Percentiles rank a stretch among this genome's conserved stretches.
Evolutionary conservation across 2,113 vertebrate species (phyloP).

Genomic region (Lichenostomus cassidix): DNA sequence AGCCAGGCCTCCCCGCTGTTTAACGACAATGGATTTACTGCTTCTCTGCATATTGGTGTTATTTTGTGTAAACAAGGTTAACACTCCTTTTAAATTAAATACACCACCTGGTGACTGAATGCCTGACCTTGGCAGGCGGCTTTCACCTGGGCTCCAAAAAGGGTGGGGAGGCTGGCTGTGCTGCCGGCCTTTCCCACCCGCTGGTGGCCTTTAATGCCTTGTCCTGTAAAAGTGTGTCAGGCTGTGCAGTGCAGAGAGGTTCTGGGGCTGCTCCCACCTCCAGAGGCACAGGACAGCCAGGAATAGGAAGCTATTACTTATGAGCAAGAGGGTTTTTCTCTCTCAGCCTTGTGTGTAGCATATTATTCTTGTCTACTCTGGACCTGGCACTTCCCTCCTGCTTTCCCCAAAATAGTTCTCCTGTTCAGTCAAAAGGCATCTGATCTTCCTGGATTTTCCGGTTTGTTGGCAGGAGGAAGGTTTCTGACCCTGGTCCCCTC

Average conservation of each 20-base stretch:
- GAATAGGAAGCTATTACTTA: not conserved
- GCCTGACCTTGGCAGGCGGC: slow-evolving; percentile 81
- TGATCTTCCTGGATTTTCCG: not conserved
- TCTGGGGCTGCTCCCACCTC: not conserved
- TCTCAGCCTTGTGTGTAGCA: fast-evolving
- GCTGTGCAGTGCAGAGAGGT: fast-evolving
- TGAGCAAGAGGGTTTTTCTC: not conserved
- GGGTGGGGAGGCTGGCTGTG: not conserved
- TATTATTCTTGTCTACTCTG: not conserved
- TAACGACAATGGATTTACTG: slow-evolving; percentile 95
- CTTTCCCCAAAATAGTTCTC: not conserved
- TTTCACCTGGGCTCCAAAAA: slow-evolving; percentile 68
- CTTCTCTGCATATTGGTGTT: slow-evolving; percentile 86
- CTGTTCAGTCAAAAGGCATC: not conserved
- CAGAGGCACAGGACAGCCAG: not conserved
- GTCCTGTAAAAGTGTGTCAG: not conserved
- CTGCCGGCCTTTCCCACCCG: not conserved
- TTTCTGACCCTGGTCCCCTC: not conserved
- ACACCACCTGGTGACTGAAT: slow-evolving; percentile 87
- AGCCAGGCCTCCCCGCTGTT: slow-evolving; percentile 85
- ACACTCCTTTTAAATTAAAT: slow-evolving; percentile 91
- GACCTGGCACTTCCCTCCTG: not conserved
- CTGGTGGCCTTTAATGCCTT: not conserved
- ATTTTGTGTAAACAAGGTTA: slow-evolving; percentile 98
- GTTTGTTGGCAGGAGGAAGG: not conserved